These are phyloP conservation scores for Huso huso DNA, from an alignment of 2,797 vertebrate species.

Conservation along the genomic window DNA sequence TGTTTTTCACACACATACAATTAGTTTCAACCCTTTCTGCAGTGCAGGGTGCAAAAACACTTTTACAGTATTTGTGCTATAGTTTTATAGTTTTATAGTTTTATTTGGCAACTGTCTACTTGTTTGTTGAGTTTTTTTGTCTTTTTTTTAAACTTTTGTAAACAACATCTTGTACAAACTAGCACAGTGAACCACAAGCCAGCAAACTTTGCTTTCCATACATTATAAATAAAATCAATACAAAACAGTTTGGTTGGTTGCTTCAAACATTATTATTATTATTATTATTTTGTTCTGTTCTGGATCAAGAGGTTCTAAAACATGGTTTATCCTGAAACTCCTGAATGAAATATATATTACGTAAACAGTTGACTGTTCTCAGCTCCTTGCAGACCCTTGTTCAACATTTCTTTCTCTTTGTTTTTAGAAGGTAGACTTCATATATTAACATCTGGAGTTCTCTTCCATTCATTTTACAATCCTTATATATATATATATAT, in stretches of 20 bases:
- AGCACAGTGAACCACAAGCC: slow-evolving; percentile 97
- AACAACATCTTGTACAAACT: slow-evolving; percentile 99
- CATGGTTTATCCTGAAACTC: slow-evolving; percentile 91
- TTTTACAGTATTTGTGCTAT: slow-evolving; percentile 93
- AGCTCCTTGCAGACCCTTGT: slow-evolving; percentile 82
- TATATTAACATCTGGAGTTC: slow-evolving; percentile 87
- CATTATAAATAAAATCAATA: slow-evolving; percentile 79
- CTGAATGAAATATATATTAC: slow-evolving; percentile 97
- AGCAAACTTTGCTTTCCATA: slow-evolving; percentile 80
- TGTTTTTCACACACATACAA: slow-evolving; percentile 75
- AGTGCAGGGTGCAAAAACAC: slow-evolving; percentile 85
- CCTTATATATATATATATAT: slow-evolving; percentile 22
- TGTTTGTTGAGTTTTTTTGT: slow-evolving; percentile 56
- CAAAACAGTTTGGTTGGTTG: slow-evolving; percentile 99
- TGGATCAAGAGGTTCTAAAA: slow-evolving; percentile 96
- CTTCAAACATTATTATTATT: slow-evolving; percentile 73
- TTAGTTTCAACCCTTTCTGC: slow-evolving; percentile 78
- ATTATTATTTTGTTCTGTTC: slow-evolving; percentile 55
- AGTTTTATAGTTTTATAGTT: slow-evolving; percentile 44
- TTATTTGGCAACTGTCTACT: slow-evolving; percentile 97
- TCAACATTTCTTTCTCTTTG: slow-evolving; percentile 51
- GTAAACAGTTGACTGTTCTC: slow-evolving; percentile 99
- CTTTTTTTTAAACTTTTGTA: slow-evolving; percentile 73
- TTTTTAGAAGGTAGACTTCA: slow-evolving; percentile 90
- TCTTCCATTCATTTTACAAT: slow-evolving; percentile 72